phyloP scores from a whole-genome alignment of 1,140 invertebrate species.

The Cydia pomonella region DNA sequence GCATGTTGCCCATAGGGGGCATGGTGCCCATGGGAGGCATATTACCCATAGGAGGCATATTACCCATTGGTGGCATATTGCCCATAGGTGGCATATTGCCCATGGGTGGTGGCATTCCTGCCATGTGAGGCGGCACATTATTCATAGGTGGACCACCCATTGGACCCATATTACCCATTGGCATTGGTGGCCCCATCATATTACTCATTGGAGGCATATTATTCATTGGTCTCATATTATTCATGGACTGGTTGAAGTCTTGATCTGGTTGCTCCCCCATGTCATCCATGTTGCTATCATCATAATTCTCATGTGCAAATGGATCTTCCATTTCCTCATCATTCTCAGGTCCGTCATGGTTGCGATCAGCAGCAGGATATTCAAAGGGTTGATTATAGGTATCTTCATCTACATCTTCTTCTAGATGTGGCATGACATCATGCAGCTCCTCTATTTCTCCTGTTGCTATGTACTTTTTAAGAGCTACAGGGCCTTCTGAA shows the following conservation, averaged over 20 bases:
- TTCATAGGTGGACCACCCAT: conserved; percentile 46
- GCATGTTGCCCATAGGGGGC: conserved; percentile 49
- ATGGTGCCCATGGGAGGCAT: conserved; percentile 50
- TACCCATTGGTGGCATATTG: conserved; percentile 57
- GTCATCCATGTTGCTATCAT: conserved; percentile 60
- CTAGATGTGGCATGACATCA: conserved; percentile 86
- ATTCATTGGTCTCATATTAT: conserved; percentile 60
- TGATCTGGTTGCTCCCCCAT: conserved; percentile 49
- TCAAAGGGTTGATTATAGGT: conserved; percentile 66
- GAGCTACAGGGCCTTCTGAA: conserved; percentile 86
- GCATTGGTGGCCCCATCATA: conserved; percentile 45
- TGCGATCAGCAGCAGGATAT: conserved; percentile 65
- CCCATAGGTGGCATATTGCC: conserved; percentile 50
- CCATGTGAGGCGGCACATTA: conserved; percentile 46
- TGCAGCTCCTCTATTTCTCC: conserved; percentile 89
- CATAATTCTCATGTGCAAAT: conserved; percentile 58
- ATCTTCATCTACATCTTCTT: conserved; percentile 82
- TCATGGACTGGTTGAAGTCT: conserved; percentile 43
- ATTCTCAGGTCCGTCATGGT: conserved; percentile 48
- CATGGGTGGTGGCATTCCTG: conserved; percentile 43
- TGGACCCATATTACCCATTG: conserved; percentile 47
- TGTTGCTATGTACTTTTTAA: conserved; percentile 88
- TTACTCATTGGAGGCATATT: conserved; percentile 48
- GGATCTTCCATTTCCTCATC: conserved; percentile 51
- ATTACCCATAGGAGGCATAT: conserved; percentile 40